Evolutionary conservation across 2,888 invertebrate species (phyloP).

Genomic region (Sipunculus nudus): DNA sequence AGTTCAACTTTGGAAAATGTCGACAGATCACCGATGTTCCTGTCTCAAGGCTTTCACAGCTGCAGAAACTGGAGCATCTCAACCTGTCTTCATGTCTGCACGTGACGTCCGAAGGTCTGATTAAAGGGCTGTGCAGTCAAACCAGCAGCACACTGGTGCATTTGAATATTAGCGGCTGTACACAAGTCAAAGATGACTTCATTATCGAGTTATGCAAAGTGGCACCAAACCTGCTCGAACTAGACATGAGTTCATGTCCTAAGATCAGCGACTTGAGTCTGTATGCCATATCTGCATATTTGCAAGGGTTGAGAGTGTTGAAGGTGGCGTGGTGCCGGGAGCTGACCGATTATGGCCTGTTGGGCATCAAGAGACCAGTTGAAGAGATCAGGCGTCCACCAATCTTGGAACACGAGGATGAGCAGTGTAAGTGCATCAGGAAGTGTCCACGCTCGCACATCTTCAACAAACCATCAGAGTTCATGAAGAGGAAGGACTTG

Average conservation of each 20-base stretch:
- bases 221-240: conserved; percentile 71
- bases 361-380: conserved; percentile 60
- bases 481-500: conserved; percentile 29
- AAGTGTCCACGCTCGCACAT: conserved; percentile 33
- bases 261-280: conserved; percentile 77
- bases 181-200: conserved; percentile 72
- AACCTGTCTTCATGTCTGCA: conserved; percentile 77
- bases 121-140: conserved; percentile 71
- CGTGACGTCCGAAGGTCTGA: conserved; percentile 73
- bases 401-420: conserved; percentile 39
- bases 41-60: conserved; percentile 68
- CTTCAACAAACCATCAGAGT: conserved; percentile 49
- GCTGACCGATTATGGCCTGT: conserved; percentile 77
- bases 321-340: conserved; percentile 76
- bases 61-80: conserved; percentile 71
- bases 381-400: conserved; percentile 9
- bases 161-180: conserved; percentile 58
- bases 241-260: conserved; percentile 77
- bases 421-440: conserved; percentile 47
- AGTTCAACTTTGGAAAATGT: conserved; percentile 75
- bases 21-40: conserved; percentile 74
- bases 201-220: conserved; percentile 73
- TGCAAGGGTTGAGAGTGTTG: conserved; percentile 72
- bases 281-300: conserved; percentile 75
- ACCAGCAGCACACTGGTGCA: conserved; percentile 46